Evolutionary conservation across 2,797 vertebrate species (phyloP).

Genomic region (Sciaenops ocellatus): DNA sequence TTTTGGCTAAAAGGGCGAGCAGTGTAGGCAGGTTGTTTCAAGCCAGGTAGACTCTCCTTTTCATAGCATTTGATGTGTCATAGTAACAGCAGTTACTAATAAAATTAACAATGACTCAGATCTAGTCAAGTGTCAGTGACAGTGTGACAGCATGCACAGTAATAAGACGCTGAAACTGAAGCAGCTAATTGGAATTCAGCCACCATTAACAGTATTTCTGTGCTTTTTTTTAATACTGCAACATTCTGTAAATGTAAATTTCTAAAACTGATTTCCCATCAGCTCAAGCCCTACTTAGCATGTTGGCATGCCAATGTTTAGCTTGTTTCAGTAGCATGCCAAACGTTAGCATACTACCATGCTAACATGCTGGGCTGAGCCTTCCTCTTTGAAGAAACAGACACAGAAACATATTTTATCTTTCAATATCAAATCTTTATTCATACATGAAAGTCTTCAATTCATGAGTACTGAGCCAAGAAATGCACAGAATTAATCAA

Average conservation of each 20-base stretch:
- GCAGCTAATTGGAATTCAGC: neutral
- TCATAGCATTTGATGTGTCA: neutral
- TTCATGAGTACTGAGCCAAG: neutral
- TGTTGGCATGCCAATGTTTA: neutral
- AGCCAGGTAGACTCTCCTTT: neutral
- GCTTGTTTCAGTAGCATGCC: neutral
- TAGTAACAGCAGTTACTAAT: neutral
- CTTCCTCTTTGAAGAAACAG: neutral
- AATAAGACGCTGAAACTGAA: neutral
- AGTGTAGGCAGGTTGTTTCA: neutral
- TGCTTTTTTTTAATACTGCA: neutral
- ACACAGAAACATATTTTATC: neutral
- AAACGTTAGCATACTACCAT: neutral
- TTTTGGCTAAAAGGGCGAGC: neutral
- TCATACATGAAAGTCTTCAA: neutral
- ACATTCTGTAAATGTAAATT: neutral
- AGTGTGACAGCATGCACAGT: neutral
- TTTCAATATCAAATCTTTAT: conserved; percentile 4
- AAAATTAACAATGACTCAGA: neutral
- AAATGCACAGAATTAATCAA: neutral
- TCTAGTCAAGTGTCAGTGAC: neutral
- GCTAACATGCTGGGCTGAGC: neutral
- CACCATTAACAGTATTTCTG: neutral
- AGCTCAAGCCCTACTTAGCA: too few species aligned
- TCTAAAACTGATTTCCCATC: too few species aligned